Conservation (phyloP, 1,140 invertebrate genomes). For the Anoplolepis gracilipes region DNA sequence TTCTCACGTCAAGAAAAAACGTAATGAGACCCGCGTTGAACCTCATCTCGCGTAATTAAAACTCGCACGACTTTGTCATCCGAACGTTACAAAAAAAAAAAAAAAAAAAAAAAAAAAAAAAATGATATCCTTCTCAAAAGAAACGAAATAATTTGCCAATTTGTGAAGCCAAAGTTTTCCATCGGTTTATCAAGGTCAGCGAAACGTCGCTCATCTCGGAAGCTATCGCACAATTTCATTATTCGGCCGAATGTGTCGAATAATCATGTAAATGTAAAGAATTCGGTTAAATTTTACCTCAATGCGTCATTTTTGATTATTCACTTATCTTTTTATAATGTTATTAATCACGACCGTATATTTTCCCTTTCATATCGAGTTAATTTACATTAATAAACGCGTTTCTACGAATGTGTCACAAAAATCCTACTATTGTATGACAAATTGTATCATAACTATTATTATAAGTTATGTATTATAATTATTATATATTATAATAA, state of each 20-base stretch:
- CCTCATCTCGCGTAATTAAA: neutral
- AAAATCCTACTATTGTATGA: too few species aligned
- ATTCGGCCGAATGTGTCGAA: neutral
- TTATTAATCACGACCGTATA: neutral
- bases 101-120: too few species aligned
- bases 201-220: constrained; percentile 44
- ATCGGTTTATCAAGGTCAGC: constrained; percentile 50
- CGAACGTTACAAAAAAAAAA: neutral
- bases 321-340: neutral
- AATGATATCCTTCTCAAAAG: neutral
- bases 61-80: neutral
- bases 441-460: too few species aligned
- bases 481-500: too few species aligned
- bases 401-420: too few species aligned
- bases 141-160: constrained; percentile 25
- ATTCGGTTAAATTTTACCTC: constrained; percentile 28
- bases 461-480: too few species aligned
- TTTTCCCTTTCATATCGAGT: neutral
- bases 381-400: neutral
- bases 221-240: constrained; percentile 39
- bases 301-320: too few species aligned
- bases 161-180: neutral
- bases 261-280: constrained; percentile 17
- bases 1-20: neutral
- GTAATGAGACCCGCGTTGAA: neutral